Conservation (phyloP, 2,888 invertebrate genomes). For the Lasiommata megera region DNA sequence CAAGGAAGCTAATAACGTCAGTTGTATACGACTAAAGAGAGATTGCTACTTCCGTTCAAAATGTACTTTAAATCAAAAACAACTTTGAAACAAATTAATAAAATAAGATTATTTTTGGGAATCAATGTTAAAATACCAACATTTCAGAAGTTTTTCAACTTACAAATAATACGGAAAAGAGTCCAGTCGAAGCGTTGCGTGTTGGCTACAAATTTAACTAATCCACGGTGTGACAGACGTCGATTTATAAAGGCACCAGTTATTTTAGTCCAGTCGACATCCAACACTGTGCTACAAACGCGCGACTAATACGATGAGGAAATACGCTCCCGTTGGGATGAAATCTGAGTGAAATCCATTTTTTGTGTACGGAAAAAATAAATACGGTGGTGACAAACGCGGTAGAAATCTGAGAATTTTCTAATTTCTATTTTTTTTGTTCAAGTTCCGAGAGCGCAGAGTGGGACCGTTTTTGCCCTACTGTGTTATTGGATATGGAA, state of each 20-base stretch:
- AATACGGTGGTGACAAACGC: not conserved
- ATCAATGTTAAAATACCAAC: too few relatives aligned
- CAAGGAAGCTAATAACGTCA: too few relatives aligned
- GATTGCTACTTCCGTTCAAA: too few relatives aligned
- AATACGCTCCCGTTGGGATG: constrained; percentile 45
- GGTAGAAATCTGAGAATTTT: not conserved
- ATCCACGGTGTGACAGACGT: constrained; percentile 48
- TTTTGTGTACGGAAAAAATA: not conserved
- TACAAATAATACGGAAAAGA: too few relatives aligned
- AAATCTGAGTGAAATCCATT: not conserved
- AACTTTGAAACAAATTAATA: too few relatives aligned
- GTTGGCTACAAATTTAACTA: constrained; percentile 22
- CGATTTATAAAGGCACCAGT: constrained; percentile 55
- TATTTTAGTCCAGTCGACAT: constrained; percentile 66
- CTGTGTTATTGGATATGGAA: not conserved
- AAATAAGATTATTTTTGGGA: too few relatives aligned
- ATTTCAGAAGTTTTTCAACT: too few relatives aligned
- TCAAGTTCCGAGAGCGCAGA: not conserved
- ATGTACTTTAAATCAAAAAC: too few relatives aligned
- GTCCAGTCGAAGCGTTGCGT: too few relatives aligned
- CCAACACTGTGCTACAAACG: constrained; percentile 62
- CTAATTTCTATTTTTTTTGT: not conserved
- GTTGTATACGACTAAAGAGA: too few relatives aligned
- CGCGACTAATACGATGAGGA: constrained; percentile 68
- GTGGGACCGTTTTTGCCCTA: not conserved